phyloP scores from a whole-genome alignment of 2,113 vertebrate genomes.

The Rostratula benghalensis region DNA sequence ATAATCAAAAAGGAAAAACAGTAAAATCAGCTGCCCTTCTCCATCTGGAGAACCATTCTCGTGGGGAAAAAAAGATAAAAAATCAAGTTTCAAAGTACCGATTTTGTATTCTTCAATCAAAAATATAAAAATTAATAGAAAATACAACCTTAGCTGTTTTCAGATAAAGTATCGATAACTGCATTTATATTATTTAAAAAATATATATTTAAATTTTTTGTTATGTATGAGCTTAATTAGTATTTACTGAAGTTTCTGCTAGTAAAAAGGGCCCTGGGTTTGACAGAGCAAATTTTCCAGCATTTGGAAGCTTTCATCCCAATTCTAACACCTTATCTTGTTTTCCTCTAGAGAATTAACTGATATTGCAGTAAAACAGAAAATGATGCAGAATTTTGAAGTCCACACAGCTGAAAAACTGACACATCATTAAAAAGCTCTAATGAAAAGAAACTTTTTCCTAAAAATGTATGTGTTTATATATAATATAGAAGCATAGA shows the following conservation, averaged over 20 bases:
- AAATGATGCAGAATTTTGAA: conserved; percentile 60
- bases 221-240: conserved; percentile 27
- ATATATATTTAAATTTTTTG: conserved; percentile 54
- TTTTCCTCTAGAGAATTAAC: conserved; percentile 74
- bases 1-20: background rate
- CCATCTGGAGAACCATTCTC: background rate
- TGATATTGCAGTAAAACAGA: conserved; percentile 54
- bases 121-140: conserved; percentile 43
- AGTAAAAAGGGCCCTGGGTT: conserved; percentile 43
- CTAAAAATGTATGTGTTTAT: background rate
- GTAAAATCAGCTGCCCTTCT: conserved; percentile 7
- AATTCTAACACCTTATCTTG: conserved; percentile 75
- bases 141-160: conserved; percentile 31
- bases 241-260: conserved; percentile 68
- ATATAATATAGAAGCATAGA: background rate
- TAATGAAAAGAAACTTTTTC: background rate
- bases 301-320: conserved; percentile 73
- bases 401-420: conserved; percentile 12
- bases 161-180: conserved; percentile 58
- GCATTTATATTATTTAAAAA: conserved; percentile 64
- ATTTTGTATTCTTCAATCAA: background rate
- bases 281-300: conserved; percentile 72
- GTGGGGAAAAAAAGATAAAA: background rate
- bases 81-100: conserved; percentile 34
- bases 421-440: conserved; percentile 18